phyloP scores from a whole-genome alignment of 2,797 vertebrate genomes.

The Enoplosus armatus region DNA sequence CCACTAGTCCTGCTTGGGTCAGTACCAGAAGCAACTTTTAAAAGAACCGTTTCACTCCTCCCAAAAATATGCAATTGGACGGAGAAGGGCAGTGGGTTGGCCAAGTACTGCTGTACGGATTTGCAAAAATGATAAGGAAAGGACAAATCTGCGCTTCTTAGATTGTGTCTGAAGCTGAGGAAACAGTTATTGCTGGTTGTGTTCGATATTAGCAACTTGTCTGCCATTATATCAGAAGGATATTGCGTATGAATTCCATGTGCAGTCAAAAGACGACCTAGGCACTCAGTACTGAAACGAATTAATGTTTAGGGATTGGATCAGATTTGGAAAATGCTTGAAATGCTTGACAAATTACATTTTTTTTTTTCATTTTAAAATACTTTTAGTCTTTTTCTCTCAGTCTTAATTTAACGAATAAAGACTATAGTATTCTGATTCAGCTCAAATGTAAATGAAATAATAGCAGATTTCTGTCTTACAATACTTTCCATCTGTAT shows the following conservation, averaged over 20 bases:
- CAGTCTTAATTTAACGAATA: background rate
- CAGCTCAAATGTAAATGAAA: background rate
- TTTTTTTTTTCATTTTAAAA: too few relatives aligned
- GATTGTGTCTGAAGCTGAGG: constrained; percentile 1
- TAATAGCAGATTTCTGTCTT: background rate
- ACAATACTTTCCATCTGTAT: background rate
- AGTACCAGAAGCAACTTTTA: constrained; percentile 18
- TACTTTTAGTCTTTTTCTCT: background rate
- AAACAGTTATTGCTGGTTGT: background rate
- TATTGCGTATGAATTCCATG: background rate
- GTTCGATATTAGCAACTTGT: background rate
- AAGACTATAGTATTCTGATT: background rate
- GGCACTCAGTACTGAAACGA: background rate
- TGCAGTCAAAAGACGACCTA: background rate
- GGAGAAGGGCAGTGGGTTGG: constrained; percentile 3
- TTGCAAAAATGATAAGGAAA: constrained; percentile 17
- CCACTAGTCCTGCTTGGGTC: background rate
- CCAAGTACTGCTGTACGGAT: background rate
- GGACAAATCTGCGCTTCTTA: constrained; percentile 8
- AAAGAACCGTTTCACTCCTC: constrained; percentile 10
- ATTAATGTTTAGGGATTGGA: background rate
- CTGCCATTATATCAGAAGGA: background rate
- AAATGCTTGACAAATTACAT: background rate
- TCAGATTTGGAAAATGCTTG: background rate
- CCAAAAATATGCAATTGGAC: constrained; percentile 11